Evolutionary conservation across 2,113 vertebrate genomes (phyloP), one percentile per base, ranked within the genome.

Genomic region (Oncorhynchus masou): DNA sequence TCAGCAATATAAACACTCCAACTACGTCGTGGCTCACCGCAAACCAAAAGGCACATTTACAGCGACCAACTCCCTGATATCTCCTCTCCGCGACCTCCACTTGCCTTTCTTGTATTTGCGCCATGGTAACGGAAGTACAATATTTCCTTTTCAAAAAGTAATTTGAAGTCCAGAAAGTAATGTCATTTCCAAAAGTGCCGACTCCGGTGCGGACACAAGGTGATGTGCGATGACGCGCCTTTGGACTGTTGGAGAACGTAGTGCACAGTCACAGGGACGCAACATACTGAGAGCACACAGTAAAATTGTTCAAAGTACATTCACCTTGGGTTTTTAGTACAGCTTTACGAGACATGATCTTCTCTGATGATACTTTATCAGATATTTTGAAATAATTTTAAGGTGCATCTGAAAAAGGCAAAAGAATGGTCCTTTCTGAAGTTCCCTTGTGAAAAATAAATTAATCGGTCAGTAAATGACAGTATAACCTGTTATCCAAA

Each of bases 11-110:
- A 1, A 89, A 78, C 68, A 93, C 29, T 1, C 97, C 97, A 25
- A 95, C 75, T 12, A 93, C 70, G 88, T 97, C 95, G 66, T 97
- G 96, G 70, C 84, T 84, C 34, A 98, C 91, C 0, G 95, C 96
- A 73, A 98, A 92, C 95, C 96, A 97, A 69, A 98, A 97, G 0
- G 95, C 94, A 39, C 84, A 94, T 81, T 87, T 91, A 84, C 97
- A 97, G 12, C 94, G 95, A 22, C 96, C 95, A 3, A 96, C 83
- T 60, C 91, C 87, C 2, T 24, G 76, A 1, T 83, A 76, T 2
- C 15, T 78, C 45, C 3, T 84, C 81, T 94, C 93, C 83, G 60
- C 73, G 27, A 77, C 75, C 0, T 84, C 22, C 71, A 88, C 85
- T 0, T 85, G 74, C 0, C 81, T 20, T 71, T 87, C 86, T 0